Evolutionary conservation across 2,888 invertebrate species (phyloP), one percentile per base, ranked within the genome.

Genomic region (Pristionchus mayeri): DNA sequence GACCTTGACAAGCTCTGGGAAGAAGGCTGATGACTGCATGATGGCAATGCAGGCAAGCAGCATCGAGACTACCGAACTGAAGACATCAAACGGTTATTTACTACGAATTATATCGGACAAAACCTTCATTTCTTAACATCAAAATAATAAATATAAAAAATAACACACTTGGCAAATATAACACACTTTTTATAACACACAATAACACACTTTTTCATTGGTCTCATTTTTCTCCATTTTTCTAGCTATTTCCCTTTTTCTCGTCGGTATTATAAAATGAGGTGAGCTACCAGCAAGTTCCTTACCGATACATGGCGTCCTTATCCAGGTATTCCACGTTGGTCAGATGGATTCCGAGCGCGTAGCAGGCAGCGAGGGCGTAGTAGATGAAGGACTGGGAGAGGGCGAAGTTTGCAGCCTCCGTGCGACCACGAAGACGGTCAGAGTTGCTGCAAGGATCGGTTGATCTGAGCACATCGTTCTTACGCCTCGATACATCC

Each of bases 361-460:
- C 88, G 75, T 88, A 90, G 60, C 87, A 87, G 24, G 87, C 80
- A 80, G 86, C 87, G 85, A 88, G 87, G 13, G 87, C 85, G 37
- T 89, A 89, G 84, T 88, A 90, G 85, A 87, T 88, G 84, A 88
- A 88, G 7, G 87, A 86, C 85, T 90, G 90, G 2, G 88, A 88
- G 30, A 90, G 79, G 60, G 87, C 85, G 80, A 87, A 88, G 85
- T 88, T 88, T 37, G 87, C 79, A 13, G 88, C 87, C 78, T 71
- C 86, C 40, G 78, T 37, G 18, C 60, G 48, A 18, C 75, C 81
- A 6, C 76, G 48, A 30, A 78, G 21, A 24, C 76, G 27, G 50
- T 78, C 76, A 18, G 50, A 50, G 16, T 78, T 78, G 18, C 76
- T 78, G 48, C 48, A 78, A 71, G n/a, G 11, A 4, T 40, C 0